Conservation (phyloP, 92 coral and sea anemone species). For the Paramuricea clavata region DNA sequence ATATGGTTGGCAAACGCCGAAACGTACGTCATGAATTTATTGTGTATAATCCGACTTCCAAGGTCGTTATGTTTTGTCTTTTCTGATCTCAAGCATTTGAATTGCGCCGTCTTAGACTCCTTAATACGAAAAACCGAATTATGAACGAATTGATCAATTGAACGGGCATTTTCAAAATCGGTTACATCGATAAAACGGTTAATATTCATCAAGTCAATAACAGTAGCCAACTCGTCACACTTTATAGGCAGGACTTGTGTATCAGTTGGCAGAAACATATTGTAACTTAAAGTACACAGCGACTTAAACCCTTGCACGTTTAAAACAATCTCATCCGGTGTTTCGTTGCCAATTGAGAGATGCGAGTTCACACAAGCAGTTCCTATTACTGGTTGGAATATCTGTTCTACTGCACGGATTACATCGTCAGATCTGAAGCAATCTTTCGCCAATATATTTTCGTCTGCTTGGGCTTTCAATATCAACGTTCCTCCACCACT, state of each 20-base stretch:
- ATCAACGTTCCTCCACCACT: not conserved
- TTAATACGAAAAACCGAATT: conserved; percentile 10
- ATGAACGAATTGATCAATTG: conserved; percentile 19
- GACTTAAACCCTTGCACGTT: not conserved
- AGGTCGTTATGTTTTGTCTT: conserved; percentile 36
- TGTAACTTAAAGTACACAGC: not conserved
- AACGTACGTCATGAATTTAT: conserved; percentile 27
- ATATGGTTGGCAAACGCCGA: conserved; percentile 55
- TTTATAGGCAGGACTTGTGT: not conserved
- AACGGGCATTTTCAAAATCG: conserved; percentile 25
- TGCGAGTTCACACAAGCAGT: conserved; percentile 8
- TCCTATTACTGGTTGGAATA: not conserved
- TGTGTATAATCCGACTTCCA: conserved; percentile 27
- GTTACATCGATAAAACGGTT: conserved; percentile 42
- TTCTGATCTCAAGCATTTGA: conserved; percentile 17
- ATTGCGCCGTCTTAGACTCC: conserved; percentile 36
- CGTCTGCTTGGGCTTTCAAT: not conserved
- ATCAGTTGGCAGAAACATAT: conserved; percentile 1
- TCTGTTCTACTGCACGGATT: not conserved
- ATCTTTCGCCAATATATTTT: not conserved
- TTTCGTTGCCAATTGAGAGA: not conserved
- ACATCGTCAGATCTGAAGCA: not conserved
- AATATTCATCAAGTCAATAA: conserved; percentile 26
- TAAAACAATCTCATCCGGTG: not conserved
- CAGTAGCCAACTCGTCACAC: conserved; percentile 1